Evolutionary conservation across 1,140 invertebrate genomes (phyloP), one percentile per base, ranked within the genome.

Genomic region (Drosophila leontia): DNA sequence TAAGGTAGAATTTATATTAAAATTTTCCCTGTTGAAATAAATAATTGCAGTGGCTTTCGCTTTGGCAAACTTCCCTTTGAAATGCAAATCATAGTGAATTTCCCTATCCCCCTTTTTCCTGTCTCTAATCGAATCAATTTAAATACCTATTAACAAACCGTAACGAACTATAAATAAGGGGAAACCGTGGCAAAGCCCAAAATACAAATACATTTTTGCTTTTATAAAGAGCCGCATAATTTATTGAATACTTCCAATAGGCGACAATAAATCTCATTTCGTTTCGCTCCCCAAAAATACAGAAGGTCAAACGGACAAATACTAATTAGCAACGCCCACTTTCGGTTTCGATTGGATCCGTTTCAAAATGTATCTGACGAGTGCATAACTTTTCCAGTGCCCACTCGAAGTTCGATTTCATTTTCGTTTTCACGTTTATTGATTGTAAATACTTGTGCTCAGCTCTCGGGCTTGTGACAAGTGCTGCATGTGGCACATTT

Each of bases 301-400:
- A 39, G 55, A 72, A 83, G 83, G 83, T 87, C 82, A 75, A 61
- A 39, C 71, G 55, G 34, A 74, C 50, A 76, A 76, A 58, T 37
- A 56, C 75, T 87, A 86, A 86, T 86, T 82, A 82, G 58, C 53
- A 53, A 67, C 84, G 83, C 83, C 84, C 83, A 87, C 83, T 65
- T 76, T 57, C 17, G 19, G 39, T 59, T 67, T 67, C 63, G 35
- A 57, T 48, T 32, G 51, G 44, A 55, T 60, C 42, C 41, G 37
- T 77, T 78, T 58, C 44, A 61, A 78, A 61, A 79, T 80, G 59
- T 75, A 82, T 82, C 69, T 61, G 53, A 58, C 57, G 41, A 50
- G 63, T 80, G 68, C 62, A 65, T 78, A 62, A 55, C 67, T 45
- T 48, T 42, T 80, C 45, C 41, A 75, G 57, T 55, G 77, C 68